phyloP scores from a whole-genome alignment of 2,113 vertebrate species.

The Agapornis roseicollis region DNA sequence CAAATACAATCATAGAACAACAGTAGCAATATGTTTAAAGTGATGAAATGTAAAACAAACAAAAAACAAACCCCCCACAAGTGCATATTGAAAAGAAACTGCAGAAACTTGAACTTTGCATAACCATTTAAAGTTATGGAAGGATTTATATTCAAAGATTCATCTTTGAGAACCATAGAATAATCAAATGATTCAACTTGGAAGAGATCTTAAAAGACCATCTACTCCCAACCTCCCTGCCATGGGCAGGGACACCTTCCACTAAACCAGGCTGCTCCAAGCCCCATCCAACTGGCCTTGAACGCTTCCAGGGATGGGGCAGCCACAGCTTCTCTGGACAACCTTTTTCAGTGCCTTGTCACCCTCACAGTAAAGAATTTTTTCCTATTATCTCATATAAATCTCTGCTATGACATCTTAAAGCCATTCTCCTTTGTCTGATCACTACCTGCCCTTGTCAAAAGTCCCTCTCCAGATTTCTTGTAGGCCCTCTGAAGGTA shows the following conservation, averaged over 20 bases:
- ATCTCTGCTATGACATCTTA: neutral
- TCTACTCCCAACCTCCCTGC: neutral
- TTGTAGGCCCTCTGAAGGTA: neutral
- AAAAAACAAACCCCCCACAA: neutral
- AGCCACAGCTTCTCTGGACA: neutral
- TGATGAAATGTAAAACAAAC: neutral
- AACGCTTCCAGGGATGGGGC: neutral
- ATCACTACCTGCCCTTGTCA: neutral
- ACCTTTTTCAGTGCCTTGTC: neutral
- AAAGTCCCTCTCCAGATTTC: neutral
- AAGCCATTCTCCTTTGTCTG: neutral
- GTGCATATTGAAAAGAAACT: neutral
- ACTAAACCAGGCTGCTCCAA: neutral
- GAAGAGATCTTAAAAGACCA: neutral
- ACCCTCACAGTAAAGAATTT: neutral
- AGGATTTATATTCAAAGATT: neutral
- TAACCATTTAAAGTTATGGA: neutral
- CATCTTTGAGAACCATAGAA: neutral
- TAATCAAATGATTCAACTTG: neutral
- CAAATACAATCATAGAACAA: neutral
- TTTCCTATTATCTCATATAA: neutral
- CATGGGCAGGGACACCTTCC: neutral
- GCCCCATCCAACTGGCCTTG: neutral
- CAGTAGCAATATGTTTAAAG: neutral
- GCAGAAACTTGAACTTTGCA: neutral